These are phyloP conservation scores for Phaethon lepturus DNA, from an alignment of 2,113 vertebrate species.

Conservation along the genomic window DNA sequence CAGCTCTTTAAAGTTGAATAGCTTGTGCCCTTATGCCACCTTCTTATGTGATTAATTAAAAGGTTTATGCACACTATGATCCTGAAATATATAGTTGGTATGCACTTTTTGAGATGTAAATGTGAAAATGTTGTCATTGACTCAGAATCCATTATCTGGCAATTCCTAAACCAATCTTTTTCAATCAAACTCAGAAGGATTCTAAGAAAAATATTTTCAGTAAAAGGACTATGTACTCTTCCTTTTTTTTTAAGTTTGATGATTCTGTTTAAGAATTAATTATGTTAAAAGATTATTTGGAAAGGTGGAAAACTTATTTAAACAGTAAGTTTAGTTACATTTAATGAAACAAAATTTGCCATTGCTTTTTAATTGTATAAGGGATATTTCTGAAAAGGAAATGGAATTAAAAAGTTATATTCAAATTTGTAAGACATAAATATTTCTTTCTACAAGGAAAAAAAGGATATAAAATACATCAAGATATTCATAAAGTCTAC, in stretches of 20 bases:
- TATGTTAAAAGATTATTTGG: background rate
- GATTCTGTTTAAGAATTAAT: background rate
- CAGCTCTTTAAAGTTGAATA: background rate
- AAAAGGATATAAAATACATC: background rate
- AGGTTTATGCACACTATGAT: background rate
- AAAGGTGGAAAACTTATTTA: background rate
- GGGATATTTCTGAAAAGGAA: background rate
- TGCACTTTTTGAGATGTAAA: background rate
- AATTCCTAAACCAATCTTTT: background rate
- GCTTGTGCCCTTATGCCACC: background rate
- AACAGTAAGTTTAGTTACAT: background rate
- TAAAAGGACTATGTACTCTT: background rate
- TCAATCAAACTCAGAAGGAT: background rate
- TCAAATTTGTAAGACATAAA: background rate
- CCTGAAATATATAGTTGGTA: background rate
- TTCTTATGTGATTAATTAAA: background rate
- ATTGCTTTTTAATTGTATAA: background rate
- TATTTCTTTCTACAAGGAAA: background rate
- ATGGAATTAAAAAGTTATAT: background rate
- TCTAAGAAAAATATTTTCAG: background rate
- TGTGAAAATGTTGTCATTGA: background rate
- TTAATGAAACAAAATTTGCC: background rate
- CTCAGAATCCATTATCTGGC: background rate
- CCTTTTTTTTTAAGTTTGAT: background rate
- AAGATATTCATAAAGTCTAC: background rate